These are phyloP conservation scores for Papilio gigon DNA, from an alignment of 2,888 invertebrate species.

Conservation along the genomic window DNA sequence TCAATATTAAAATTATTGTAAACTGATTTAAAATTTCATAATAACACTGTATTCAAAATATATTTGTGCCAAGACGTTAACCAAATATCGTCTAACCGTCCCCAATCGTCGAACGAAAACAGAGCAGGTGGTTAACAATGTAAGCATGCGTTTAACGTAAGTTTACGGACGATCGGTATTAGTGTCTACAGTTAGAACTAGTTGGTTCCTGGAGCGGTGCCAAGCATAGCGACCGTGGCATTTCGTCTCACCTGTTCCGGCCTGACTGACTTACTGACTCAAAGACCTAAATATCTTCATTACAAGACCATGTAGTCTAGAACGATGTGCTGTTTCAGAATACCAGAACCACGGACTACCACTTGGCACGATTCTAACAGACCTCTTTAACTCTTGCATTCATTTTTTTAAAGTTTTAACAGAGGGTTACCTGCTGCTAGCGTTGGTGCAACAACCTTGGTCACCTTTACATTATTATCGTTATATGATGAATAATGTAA, in stretches of 20 bases:
- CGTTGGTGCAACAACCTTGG: too few species aligned
- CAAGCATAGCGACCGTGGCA: slow-evolving; percentile 54
- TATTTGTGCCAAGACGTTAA: background rate
- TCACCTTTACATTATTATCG: too few species aligned
- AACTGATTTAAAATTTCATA: too few species aligned
- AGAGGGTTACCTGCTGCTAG: too few species aligned
- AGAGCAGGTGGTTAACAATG: slow-evolving; percentile 10
- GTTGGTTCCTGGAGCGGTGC: slow-evolving; percentile 52
- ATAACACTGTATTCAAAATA: background rate
- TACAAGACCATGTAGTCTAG: too few species aligned
- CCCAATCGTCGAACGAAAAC: background rate
- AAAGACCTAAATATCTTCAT: slow-evolving; percentile 24
- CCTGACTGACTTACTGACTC: slow-evolving; percentile 38
- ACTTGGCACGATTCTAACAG: too few species aligned
- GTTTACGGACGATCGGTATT: slow-evolving; percentile 25
- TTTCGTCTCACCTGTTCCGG: slow-evolving; percentile 52
- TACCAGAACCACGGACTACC: too few species aligned
- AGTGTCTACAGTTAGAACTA: slow-evolving; percentile 22
- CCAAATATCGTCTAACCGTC: background rate
- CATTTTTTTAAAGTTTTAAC: too few species aligned
- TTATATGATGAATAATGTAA: too few species aligned
- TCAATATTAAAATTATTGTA: too few species aligned
- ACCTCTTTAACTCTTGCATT: too few species aligned
- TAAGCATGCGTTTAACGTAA: slow-evolving; percentile 26
- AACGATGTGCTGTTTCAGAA: too few species aligned